Conservation (phyloP, 2,797 vertebrate genomes). For the Glossophaga mutica region DNA sequence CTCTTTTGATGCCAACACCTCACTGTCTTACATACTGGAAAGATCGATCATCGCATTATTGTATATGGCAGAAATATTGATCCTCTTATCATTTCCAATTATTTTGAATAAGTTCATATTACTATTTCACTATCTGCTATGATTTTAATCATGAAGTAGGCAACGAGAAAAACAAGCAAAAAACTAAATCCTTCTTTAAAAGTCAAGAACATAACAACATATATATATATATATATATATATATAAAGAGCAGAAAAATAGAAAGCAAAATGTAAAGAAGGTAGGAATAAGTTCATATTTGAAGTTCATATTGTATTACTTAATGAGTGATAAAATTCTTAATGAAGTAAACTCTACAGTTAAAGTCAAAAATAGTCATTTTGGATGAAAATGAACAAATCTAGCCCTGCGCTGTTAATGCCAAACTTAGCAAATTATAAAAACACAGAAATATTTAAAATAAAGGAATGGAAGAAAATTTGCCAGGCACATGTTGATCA, state of each 20-base stretch:
- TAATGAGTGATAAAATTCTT: not conserved
- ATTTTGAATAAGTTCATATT: not conserved
- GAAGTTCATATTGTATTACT: not conserved
- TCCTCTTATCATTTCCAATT: not conserved
- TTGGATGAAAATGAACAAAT: not conserved
- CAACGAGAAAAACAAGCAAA: not conserved
- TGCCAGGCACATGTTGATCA: not conserved
- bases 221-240: not conserved
- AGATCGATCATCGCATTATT: not conserved
- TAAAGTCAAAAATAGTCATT: not conserved
- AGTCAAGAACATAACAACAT: not conserved
- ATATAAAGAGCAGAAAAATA: not conserved
- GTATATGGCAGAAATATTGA: not conserved
- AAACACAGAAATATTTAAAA: slow-evolving; percentile 1
- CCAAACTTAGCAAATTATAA: not conserved
- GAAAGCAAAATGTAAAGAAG: not conserved
- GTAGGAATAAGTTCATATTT: not conserved
- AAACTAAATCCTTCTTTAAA: not conserved
- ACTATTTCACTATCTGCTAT: not conserved
- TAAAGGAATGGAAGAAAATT: slow-evolving; percentile 3
- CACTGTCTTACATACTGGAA: not conserved
- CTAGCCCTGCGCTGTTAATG: not conserved
- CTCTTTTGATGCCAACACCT: not conserved
- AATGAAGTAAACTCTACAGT: not conserved
- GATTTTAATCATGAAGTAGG: not conserved